phyloP scores from a whole-genome alignment of 2,797 vertebrate species.

The Potorous gilbertii region DNA sequence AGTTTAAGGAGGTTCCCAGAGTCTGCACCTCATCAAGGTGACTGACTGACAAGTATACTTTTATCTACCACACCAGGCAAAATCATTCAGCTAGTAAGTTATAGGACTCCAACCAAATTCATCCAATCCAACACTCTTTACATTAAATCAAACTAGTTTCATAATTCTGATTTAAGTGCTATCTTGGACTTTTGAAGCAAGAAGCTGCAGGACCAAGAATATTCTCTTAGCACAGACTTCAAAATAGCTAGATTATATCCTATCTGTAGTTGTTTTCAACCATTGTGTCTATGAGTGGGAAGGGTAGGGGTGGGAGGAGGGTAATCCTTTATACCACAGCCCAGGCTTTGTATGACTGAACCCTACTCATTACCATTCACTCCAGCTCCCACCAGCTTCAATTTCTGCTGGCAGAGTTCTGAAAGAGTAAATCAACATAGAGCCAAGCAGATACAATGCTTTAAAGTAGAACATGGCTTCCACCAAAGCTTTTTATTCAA shows the following conservation, averaged over 20 bases:
- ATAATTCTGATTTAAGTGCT: neutral
- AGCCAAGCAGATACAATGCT: neutral
- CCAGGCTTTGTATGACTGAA: neutral
- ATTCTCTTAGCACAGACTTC: neutral
- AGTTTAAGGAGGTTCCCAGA: too few relatives aligned
- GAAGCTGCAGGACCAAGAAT: neutral
- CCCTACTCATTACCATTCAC: neutral
- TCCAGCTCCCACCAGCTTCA: neutral
- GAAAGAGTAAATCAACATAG: neutral
- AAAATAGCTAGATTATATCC: neutral
- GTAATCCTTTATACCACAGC: constrained; percentile 6
- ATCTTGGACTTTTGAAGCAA: neutral
- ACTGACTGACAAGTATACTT: neutral
- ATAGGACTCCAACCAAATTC: neutral
- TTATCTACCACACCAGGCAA: neutral
- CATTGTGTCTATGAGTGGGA: neutral
- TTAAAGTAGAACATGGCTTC: neutral
- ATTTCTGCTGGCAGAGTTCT: neutral
- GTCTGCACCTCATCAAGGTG: too few relatives aligned
- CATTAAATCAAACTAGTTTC: neutral
- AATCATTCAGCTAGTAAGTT: neutral
- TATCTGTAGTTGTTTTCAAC: neutral
- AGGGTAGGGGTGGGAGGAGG: neutral
- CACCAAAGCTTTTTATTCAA: neutral
- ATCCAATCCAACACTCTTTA: neutral